A percentile compares a stretch with the other conserved stretches of the same genome.
These are phyloP conservation scores for Callospermophilus lateralis DNA, from an alignment of 2,113 vertebrate species.

Conservation along the genomic window DNA sequence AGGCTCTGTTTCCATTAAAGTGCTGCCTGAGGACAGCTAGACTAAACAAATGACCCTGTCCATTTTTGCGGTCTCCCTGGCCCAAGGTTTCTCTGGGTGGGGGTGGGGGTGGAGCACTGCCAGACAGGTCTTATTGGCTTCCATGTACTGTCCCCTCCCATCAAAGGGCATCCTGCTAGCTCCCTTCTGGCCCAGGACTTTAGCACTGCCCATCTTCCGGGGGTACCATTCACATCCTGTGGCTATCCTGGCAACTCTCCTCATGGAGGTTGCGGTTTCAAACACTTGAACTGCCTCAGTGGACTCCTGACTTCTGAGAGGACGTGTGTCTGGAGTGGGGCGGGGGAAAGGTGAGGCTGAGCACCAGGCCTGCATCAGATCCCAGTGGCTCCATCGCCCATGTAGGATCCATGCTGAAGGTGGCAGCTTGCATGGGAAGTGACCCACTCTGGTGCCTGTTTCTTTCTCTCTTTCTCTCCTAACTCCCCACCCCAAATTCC, in stretches of 20 bases:
- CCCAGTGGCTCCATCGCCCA: neutral
- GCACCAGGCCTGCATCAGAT: neutral
- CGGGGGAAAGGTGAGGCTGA: neutral
- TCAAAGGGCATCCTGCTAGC: no score
- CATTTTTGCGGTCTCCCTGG: neutral
- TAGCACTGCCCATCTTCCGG: neutral
- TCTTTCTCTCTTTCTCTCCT: neutral
- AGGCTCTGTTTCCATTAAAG: conserved; percentile 36
- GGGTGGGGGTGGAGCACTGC: neutral
- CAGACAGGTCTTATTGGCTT: neutral
- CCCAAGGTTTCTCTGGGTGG: neutral
- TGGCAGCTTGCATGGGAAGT: neutral
- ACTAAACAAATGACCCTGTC: neutral
- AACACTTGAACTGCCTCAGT: neutral
- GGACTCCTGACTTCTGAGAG: neutral
- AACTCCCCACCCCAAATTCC: no score
- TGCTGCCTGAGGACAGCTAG: neutral
- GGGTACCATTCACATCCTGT: neutral
- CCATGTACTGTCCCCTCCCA: neutral
- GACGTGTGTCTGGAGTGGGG: no score
- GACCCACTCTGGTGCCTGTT: neutral
- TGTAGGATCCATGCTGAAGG: neutral
- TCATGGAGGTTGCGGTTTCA: neutral
- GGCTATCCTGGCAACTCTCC: neutral
- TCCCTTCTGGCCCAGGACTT: neutral